These are phyloP conservation scores for Orthosia gracilis DNA, from an alignment of 2,888 invertebrate species.

Conservation along the genomic window DNA sequence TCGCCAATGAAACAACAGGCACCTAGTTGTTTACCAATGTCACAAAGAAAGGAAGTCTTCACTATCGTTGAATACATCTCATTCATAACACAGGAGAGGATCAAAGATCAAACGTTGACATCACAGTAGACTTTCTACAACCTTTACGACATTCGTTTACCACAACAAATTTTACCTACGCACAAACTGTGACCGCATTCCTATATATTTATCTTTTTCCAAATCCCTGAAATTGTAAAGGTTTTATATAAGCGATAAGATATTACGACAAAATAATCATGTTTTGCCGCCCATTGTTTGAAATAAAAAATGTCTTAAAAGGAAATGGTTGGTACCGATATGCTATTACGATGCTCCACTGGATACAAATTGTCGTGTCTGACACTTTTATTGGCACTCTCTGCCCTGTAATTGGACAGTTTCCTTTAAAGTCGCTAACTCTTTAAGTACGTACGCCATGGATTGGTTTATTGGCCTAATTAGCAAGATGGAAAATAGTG, in stretches of 20 bases:
- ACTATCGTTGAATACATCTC: conserved; percentile 10
- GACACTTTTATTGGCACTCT: conserved; percentile 56
- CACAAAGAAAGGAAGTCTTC: neutral
- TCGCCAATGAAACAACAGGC: conserved; percentile 12
- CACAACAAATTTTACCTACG: conserved; percentile 8
- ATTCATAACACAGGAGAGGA: conserved; percentile 11
- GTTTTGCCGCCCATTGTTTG: conserved; percentile 59
- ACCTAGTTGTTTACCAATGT: neutral
- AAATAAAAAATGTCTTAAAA: conserved; percentile 65
- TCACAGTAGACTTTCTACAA: conserved; percentile 50
- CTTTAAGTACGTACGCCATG: conserved; percentile 23
- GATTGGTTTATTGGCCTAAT: conserved; percentile 46
- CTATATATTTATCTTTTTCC: conserved; percentile 10
- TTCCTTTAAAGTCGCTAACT: conserved; percentile 55
- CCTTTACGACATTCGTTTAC: conserved; percentile 18
- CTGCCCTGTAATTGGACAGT: conserved; percentile 39
- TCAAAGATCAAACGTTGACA: conserved; percentile 44
- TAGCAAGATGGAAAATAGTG: conserved; percentile 1
- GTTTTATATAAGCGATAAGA: conserved; percentile 58
- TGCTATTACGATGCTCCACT: conserved; percentile 62
- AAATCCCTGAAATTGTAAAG: conserved; percentile 42
- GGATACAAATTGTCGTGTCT: conserved; percentile 57
- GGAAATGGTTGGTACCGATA: conserved; percentile 57
- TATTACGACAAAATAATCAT: conserved; percentile 56
- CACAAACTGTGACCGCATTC: conserved; percentile 21